Conservation (phyloP, 1,140 invertebrate species). For the Lepidurus arcticus region DNA sequence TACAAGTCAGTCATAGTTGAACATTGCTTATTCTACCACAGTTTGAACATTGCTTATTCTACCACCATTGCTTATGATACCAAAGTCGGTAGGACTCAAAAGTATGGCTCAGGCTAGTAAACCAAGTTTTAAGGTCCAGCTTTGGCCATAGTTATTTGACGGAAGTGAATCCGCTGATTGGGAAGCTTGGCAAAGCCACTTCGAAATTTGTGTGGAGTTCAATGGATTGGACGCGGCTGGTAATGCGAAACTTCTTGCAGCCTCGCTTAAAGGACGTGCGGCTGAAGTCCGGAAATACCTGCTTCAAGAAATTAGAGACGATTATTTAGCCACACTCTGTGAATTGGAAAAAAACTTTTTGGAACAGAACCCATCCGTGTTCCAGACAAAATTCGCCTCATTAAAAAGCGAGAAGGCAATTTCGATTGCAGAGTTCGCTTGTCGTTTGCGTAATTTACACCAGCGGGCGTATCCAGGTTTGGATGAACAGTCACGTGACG, state of each 20-base stretch:
- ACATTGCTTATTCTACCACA: no score
- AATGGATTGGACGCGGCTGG: neutral
- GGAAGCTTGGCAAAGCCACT: no score
- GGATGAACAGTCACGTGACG: neutral
- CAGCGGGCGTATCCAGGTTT: neutral
- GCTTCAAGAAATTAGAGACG: neutral
- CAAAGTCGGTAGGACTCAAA: no score
- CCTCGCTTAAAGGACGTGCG: neutral
- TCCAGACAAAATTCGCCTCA: neutral
- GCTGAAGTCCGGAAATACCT: neutral
- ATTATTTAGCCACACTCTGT: neutral
- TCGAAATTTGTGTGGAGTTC: neutral
- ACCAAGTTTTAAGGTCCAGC: no score
- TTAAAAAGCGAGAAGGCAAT: neutral
- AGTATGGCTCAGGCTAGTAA: no score
- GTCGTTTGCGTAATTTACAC: neutral
- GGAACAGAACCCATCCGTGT: neutral
- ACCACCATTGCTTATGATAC: no score
- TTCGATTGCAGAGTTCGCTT: neutral
- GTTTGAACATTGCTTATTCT: no score
- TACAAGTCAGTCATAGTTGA: neutral
- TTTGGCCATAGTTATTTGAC: no score
- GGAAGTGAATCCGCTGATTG: no score
- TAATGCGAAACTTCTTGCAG: neutral
- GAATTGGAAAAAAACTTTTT: neutral